phyloP scores from a whole-genome alignment of 2,797 vertebrate species.

The Acanthurus tractus region DNA sequence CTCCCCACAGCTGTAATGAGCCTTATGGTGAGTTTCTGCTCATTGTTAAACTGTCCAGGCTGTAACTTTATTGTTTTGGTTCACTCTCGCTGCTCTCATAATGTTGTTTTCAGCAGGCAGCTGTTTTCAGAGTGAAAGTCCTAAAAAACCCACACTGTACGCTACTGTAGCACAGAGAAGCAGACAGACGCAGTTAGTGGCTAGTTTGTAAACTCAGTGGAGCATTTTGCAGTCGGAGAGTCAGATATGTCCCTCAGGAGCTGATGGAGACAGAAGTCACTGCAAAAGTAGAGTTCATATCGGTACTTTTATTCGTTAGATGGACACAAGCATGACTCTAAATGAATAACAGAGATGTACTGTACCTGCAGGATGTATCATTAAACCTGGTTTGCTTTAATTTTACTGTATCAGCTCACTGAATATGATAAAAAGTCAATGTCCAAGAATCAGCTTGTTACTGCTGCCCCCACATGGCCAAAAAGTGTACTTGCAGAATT shows the following conservation, averaged over 20 bases:
- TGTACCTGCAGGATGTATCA: neutral
- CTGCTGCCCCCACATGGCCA: neutral
- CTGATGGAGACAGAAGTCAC: conserved; percentile 9
- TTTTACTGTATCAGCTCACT: neutral
- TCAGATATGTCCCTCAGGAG: conserved; percentile 5
- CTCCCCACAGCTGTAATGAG: neutral
- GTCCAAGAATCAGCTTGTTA: neutral
- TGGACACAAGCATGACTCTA: neutral
- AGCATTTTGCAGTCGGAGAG: conserved; percentile 10
- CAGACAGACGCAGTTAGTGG: neutral
- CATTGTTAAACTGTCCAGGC: neutral
- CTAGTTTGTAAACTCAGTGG: conserved; percentile 1
- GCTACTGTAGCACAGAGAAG: neutral
- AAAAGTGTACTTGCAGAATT: neutral
- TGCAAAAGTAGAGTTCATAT: neutral
- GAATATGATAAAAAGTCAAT: neutral
- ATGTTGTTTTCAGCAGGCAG: conserved; percentile 3
- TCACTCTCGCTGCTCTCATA: conserved; percentile 4
- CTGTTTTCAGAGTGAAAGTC: neutral
- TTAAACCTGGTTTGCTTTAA: neutral
- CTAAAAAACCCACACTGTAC: conserved; percentile 6
- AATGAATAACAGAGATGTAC: neutral
- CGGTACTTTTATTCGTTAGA: neutral
- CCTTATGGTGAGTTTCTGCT: neutral
- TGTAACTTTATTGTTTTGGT: conserved; percentile 17